Evolutionary conservation across 2,113 vertebrate species (phyloP), one percentile per base, ranked within the genome.

Genomic region (Mystacornis crossleyi): DNA sequence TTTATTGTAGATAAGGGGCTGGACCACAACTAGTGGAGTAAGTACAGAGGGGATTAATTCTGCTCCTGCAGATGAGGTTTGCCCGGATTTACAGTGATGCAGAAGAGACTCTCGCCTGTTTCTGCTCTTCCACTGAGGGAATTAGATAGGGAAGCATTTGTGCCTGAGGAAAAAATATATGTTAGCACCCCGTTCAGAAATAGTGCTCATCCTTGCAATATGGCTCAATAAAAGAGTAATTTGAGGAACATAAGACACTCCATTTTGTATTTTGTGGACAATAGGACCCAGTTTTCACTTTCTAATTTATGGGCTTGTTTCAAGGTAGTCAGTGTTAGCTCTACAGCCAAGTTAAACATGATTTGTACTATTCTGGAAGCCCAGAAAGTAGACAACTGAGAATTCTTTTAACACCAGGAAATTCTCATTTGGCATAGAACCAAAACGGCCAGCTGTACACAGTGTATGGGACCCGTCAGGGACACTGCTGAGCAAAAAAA

Each of bases 361-460:
- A 96, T 96, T 94, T 94, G 89, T 88, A n/a, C 85, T 90, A 58
- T 74, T 81, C 67, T 92, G 81, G 60, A 86, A 96, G 79, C 79
- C 36, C 71, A 90, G 69, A 93, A 94, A 95, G 62, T 74, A 96
- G 92, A 89, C 95, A 96, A 93, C 48, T 78, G 93, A 94, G 90
- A 71, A 93, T 94, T 94, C 90, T 93, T 96, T 97, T 95, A 85
- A 92, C 92, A 86, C 88, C 81, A 93, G 86, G 42, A 94, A 94
- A 96, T 78, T 96, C 86, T 94, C 88, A 89, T 93, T 95, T 96
- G 96, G 96, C 93, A 95, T 24, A 60, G 72, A 40, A 96, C 85
- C 96, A 97, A 88, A 81, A 90, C 0, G 3, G 88, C 81, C 95
- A 97, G 96, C 95, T 96, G 96, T 96, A 95, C 23, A 5, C 72